Percentiles rank a stretch among this genome's conserved stretches.
These are phyloP conservation scores for Zaprionus capensis DNA, from an alignment of 1,140 invertebrate species.

Conservation along the genomic window DNA sequence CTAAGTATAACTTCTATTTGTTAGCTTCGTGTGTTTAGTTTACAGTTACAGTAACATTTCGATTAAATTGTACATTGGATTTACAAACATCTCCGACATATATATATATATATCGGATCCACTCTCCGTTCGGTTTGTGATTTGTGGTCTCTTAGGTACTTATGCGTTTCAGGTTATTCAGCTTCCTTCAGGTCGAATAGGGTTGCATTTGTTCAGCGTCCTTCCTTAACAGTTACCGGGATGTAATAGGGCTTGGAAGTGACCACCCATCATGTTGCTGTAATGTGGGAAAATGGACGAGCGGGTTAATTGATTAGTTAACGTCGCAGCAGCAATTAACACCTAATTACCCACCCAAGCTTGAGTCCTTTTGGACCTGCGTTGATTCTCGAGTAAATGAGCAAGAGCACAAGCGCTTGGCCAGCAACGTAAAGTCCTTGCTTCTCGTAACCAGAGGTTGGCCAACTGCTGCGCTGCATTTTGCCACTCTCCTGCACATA, in stretches of 20 bases:
- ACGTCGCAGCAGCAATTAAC: neutral
- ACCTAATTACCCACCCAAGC: constrained; percentile 38
- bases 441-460: constrained; percentile 34
- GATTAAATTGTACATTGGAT: constrained; percentile 70
- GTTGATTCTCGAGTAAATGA: constrained; percentile 56
- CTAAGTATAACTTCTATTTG: constrained; percentile 64
- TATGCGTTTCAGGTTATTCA: constrained; percentile 22
- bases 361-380: constrained; percentile 45
- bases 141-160: constrained; percentile 27
- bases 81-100: constrained; percentile 24
- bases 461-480: neutral
- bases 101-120: constrained; percentile 31
- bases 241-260: constrained; percentile 53
- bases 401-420: constrained; percentile 51
- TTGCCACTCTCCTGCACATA: neutral
- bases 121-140: constrained; percentile 40
- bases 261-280: constrained; percentile 43
- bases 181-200: constrained; percentile 3
- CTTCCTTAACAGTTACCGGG: constrained; percentile 47
- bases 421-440: constrained; percentile 50
- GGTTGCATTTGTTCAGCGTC: neutral
- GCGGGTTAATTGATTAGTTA: neutral
- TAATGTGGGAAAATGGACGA: neutral
- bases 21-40: constrained; percentile 52
- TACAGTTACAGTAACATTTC: constrained; percentile 71